A percentile compares a stretch with the other conserved stretches of the same genome.
Evolutionary conservation across 2,797 vertebrate genomes (phyloP).

Genomic region (Menidia menidia): DNA sequence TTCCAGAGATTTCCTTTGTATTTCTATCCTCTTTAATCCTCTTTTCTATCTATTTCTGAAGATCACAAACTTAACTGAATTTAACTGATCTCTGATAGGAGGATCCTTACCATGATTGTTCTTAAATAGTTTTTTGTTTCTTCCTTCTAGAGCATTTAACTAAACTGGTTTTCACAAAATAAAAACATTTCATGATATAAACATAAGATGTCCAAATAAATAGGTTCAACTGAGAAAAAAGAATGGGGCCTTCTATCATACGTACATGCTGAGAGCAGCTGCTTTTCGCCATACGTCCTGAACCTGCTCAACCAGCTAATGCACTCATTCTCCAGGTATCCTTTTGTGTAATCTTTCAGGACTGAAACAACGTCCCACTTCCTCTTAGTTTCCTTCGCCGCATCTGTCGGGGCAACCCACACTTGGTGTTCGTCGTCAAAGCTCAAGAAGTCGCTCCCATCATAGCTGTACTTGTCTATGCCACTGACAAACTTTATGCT

Average conservation of each 20-base stretch:
- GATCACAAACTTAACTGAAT: background rate
- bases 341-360: conserved; percentile 81
- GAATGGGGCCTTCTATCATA: background rate
- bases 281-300: fast-evolving
- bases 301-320: conserved; percentile 74
- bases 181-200: background rate
- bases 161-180: too few relatives aligned
- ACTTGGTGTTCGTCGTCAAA: conserved; percentile 22
- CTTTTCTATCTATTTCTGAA: too few relatives aligned
- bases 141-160: too few relatives aligned
- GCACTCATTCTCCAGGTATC: conserved; percentile 82
- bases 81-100: background rate
- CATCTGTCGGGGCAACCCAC: conserved; percentile 51
- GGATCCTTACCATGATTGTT: background rate
- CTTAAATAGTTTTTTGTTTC: background rate
- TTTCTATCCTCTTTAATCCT: too few relatives aligned
- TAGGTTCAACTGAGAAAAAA: background rate
- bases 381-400: conserved; percentile 53
- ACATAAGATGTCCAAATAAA: background rate
- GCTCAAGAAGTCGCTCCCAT: conserved; percentile 70
- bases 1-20: too few relatives aligned
- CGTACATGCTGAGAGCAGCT: conserved; percentile 14
- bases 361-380: conserved; percentile 76
- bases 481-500: fast-evolving
- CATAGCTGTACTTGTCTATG: conserved; percentile 73